Percentiles rank a stretch among this genome's conserved stretches.
Evolutionary conservation across 2,888 invertebrate genomes (phyloP).

Genomic region (Rutpela maculata): DNA sequence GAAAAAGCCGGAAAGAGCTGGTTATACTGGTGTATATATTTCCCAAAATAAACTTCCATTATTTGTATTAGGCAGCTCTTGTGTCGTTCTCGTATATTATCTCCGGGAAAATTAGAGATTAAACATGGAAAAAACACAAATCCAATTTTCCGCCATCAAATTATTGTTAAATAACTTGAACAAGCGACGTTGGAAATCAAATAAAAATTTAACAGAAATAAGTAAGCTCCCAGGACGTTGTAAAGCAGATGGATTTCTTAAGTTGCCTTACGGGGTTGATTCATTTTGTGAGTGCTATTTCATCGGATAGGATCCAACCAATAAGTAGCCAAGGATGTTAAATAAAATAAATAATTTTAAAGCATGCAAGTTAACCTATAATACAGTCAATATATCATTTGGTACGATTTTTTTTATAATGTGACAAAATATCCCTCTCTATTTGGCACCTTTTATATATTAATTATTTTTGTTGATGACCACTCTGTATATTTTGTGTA

Average conservation of each 20-base stretch:
- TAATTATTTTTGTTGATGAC: too few species aligned
- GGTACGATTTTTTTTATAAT: too few species aligned
- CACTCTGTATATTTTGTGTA: too few species aligned
- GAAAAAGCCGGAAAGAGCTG: background rate
- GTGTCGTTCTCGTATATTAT: background rate
- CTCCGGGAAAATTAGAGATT: background rate
- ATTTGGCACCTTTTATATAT: too few species aligned
- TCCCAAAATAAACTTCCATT: background rate
- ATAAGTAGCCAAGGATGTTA: too few species aligned
- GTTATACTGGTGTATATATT: background rate
- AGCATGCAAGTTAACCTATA: too few species aligned
- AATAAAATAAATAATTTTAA: too few species aligned
- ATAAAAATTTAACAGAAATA: conserved; percentile 22
- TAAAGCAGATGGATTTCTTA: conserved; percentile 21
- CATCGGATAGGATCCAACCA: too few species aligned
- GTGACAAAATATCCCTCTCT: too few species aligned
- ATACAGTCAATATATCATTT: too few species aligned
- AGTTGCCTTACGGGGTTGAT: conserved; percentile 1
- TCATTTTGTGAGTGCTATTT: background rate
- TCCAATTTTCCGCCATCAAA: conserved; percentile 14
- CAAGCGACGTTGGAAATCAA: conserved; percentile 19
- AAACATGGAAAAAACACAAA: conserved; percentile 26
- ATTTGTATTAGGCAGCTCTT: background rate
- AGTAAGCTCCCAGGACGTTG: conserved; percentile 4
- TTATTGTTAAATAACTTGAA: conserved; percentile 22